These are phyloP conservation scores for Clitarchus hookeri DNA, from an alignment of 2,888 invertebrate species.

Conservation along the genomic window DNA sequence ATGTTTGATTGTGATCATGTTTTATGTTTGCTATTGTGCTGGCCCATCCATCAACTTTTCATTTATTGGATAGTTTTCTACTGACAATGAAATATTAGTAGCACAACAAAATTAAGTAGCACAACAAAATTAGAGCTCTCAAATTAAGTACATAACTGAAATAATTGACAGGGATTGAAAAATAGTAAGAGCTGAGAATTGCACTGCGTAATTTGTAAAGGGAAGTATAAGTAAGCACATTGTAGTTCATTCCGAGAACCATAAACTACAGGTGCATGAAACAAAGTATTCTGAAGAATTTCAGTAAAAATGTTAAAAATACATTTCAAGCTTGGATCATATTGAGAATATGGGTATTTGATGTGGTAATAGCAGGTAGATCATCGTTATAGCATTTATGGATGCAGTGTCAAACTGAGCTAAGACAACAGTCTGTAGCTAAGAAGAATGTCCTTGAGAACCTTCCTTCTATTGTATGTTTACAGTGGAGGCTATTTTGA, in stretches of 20 bases:
- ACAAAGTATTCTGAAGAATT: neutral
- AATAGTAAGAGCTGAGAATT: too few relatives aligned
- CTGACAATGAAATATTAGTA: too few relatives aligned
- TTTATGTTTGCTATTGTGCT: too few relatives aligned
- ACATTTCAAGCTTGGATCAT: neutral
- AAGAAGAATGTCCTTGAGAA: neutral
- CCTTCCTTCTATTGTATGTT: neutral
- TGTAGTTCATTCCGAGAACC: too few relatives aligned
- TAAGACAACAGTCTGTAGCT: neutral
- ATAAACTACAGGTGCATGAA: neutral
- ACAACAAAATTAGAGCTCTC: too few relatives aligned
- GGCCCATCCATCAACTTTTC: too few relatives aligned
- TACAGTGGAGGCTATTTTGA: neutral
- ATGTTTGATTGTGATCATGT: too few relatives aligned
- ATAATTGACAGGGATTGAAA: too few relatives aligned
- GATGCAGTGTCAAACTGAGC: neutral
- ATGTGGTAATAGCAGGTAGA: neutral
- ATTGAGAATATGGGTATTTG: neutral
- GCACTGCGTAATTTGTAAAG: neutral
- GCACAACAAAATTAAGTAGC: too few relatives aligned
- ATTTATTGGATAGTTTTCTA: too few relatives aligned
- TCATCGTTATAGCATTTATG: neutral
- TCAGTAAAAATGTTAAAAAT: neutral
- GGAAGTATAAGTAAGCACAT: too few relatives aligned
- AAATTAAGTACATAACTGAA: too few relatives aligned